These are phyloP conservation scores for Isichthys henryi DNA, from an alignment of 2,113 vertebrate genomes.

Conservation along the genomic window DNA sequence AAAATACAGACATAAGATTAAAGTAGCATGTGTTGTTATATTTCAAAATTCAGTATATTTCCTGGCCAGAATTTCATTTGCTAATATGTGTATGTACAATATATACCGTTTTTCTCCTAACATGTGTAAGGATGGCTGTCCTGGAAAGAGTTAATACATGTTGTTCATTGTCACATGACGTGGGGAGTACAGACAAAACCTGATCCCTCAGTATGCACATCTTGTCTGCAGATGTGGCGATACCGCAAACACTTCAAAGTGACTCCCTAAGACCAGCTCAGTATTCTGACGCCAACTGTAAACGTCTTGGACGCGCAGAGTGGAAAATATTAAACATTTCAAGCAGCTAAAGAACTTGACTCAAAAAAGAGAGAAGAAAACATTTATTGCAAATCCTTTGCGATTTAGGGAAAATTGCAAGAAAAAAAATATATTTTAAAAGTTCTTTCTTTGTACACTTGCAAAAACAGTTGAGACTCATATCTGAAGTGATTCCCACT, in stretches of 20 bases:
- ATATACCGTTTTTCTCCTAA: background rate
- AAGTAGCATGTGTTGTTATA: background rate
- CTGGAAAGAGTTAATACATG: slow-evolving; percentile 67
- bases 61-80: background rate
- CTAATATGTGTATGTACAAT: background rate
- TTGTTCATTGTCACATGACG: slow-evolving; percentile 77
- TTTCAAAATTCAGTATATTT: background rate
- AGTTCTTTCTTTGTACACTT: slow-evolving; percentile 16
- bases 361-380: slow-evolving; percentile 11
- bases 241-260: slow-evolving; percentile 86
- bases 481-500: background rate
- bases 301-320: slow-evolving; percentile 83
- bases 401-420: slow-evolving; percentile 20
- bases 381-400: slow-evolving; percentile 25
- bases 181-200: slow-evolving; percentile 59
- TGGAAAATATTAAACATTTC: slow-evolving; percentile 82
- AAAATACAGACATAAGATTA: background rate
- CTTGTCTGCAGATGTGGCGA: slow-evolving; percentile 82
- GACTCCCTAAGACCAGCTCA: slow-evolving; percentile 76
- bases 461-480: background rate
- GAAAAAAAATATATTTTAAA: background rate
- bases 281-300: slow-evolving; percentile 85
- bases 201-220: slow-evolving; percentile 61
- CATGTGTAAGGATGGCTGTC: background rate
- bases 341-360: slow-evolving; percentile 41